A percentile compares a stretch with the other conserved stretches of the same genome.
Evolutionary conservation across 1,140 invertebrate genomes (phyloP).

Genomic region (Melitaea cinxia): DNA sequence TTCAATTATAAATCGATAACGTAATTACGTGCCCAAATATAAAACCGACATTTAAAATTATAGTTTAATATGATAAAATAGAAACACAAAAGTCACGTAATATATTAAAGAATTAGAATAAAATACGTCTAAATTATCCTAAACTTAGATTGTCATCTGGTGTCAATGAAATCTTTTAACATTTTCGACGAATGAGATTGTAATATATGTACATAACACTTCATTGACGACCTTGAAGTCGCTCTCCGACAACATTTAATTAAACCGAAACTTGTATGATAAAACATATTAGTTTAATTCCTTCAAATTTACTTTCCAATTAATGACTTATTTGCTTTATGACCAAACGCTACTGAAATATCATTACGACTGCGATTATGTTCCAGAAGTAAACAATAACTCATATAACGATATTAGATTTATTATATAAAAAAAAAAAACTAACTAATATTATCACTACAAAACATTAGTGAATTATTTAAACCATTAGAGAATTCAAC

Average conservation of each 20-base stretch:
- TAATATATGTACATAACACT: conserved; percentile 31
- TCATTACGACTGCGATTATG: no score
- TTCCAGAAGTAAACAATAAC: no score
- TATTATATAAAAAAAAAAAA: no score
- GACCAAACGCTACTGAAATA: no score
- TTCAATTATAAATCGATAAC: no score
- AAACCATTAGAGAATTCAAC: not conserved
- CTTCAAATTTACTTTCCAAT: not conserved
- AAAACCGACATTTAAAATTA: no score
- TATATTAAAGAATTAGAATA: conserved; percentile 11
- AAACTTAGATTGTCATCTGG: conserved; percentile 16
- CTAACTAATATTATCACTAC: no score
- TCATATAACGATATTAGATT: no score
- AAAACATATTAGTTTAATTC: not conserved
- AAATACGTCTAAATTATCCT: not conserved
- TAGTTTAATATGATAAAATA: not conserved
- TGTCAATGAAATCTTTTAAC: conserved; percentile 42
- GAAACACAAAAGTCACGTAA: not conserved
- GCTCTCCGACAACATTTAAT: conserved; percentile 13
- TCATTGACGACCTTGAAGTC: conserved; percentile 24
- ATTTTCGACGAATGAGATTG: conserved; percentile 32
- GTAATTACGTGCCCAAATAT: no score
- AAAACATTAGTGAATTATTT: no score
- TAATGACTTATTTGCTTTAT: not conserved
- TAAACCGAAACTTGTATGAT: conserved; percentile 15